A percentile compares a stretch with the other conserved stretches of the same genome.
Conservation (phyloP, 2,888 invertebrate species). For the Pterostichus niger region DNA sequence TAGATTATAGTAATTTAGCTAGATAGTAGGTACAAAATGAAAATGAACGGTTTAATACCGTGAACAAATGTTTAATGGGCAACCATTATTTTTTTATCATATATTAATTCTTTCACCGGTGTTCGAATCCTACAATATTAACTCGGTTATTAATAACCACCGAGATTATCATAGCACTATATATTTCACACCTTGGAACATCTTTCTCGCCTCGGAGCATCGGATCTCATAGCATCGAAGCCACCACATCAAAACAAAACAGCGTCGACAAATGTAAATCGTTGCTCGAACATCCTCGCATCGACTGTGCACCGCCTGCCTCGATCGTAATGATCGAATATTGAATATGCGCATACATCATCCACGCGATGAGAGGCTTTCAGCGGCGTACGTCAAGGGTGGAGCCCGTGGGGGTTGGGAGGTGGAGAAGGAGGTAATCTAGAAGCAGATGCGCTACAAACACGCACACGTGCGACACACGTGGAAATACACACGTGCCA, state of each 20-base stretch:
- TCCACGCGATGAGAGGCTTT: constrained; percentile 43
- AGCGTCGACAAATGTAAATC: constrained; percentile 5
- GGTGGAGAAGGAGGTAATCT: background rate
- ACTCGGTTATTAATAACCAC: background rate
- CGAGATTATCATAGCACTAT: background rate
- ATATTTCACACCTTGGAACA: constrained; percentile 2
- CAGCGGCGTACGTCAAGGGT: constrained; percentile 20
- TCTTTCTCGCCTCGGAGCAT: constrained; percentile 1
- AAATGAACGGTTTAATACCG: too few species aligned
- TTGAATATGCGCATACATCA: constrained; percentile 65
- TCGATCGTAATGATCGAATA: constrained; percentile 57
- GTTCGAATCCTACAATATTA: constrained; percentile 18
- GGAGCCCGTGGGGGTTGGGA: constrained; percentile 3
- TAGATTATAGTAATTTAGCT: too few species aligned
- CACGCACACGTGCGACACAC: constrained; percentile 47
- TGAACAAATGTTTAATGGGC: too few species aligned
- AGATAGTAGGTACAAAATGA: too few species aligned
- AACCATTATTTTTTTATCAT: too few species aligned
- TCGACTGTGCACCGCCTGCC: constrained; percentile 23
- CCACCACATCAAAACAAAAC: background rate
- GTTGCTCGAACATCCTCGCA: constrained; percentile 17
- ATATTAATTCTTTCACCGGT: background rate
- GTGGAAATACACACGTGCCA: constrained; percentile 49
- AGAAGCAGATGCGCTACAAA: constrained; percentile 36
- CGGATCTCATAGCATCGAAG: background rate